Percentiles rank a stretch among this genome's conserved stretches.
Evolutionary conservation across 1,140 invertebrate genomes (phyloP).

Genomic region (Pachypsylla venusta): DNA sequence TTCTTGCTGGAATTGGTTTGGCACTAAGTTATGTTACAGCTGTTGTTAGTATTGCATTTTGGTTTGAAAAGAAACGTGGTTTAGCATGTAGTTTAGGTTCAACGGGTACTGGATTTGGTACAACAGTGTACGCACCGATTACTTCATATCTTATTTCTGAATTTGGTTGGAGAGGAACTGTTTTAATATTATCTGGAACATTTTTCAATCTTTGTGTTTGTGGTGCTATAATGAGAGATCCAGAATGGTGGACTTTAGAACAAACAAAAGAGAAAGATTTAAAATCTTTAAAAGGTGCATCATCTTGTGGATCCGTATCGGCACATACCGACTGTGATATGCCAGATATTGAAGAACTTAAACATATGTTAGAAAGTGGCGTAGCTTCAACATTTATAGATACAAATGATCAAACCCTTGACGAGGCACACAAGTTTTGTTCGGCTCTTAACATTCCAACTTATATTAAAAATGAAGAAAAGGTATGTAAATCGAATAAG

Average conservation of each 20-base stretch:
- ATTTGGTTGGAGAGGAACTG: constrained; percentile 72
- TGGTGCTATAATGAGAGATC: constrained; percentile 71
- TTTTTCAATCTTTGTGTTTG: constrained; percentile 81
- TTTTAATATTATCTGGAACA: constrained; percentile 61
- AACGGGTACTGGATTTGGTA: constrained; percentile 71
- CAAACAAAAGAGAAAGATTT: constrained; percentile 33
- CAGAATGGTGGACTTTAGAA: constrained; percentile 56
- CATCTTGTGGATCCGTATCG: constrained; percentile 18
- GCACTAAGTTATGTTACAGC: constrained; percentile 79
- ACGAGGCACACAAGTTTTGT: constrained; percentile 26
- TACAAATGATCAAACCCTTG: constrained; percentile 40
- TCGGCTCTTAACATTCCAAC: constrained; percentile 59
- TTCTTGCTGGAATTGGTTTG: constrained; percentile 68
- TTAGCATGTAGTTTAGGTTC: constrained; percentile 83
- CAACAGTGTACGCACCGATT: constrained; percentile 70
- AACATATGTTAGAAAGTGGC: constrained; percentile 44
- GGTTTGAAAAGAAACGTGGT: constrained; percentile 88
- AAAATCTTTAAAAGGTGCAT: neutral
- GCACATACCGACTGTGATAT: constrained; percentile 34
- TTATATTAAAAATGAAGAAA: constrained; percentile 48
- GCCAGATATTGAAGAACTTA: constrained; percentile 47
- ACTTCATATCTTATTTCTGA: constrained; percentile 54
- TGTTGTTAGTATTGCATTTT: constrained; percentile 83
- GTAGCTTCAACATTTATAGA: constrained; percentile 46
- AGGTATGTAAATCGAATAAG: constrained; percentile 32